Percentiles rank a stretch among this genome's conserved stretches.
phyloP scores from a whole-genome alignment of 2,888 invertebrate species.

The Stenurella melanura region DNA sequence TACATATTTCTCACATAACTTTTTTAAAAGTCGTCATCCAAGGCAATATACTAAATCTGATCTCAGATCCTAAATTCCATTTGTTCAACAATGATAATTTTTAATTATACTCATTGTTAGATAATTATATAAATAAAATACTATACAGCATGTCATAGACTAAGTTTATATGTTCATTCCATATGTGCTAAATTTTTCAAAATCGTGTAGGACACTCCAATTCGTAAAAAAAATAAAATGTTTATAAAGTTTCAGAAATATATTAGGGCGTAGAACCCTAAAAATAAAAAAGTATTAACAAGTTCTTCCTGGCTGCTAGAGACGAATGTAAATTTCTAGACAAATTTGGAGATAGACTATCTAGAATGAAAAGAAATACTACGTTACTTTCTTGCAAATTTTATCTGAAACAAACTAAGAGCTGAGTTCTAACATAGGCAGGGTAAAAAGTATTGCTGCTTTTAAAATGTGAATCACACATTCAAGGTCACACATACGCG shows the following conservation, averaged over 20 bases:
- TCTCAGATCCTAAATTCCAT: slow-evolving; percentile 50
- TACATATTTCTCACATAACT: slow-evolving; percentile 47
- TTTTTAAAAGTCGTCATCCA: slow-evolving; percentile 46
- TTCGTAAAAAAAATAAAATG: neutral
- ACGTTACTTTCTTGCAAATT: too few species aligned
- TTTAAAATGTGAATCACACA: too few species aligned
- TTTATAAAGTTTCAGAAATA: neutral
- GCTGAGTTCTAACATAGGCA: too few species aligned
- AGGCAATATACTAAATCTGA: slow-evolving; percentile 45
- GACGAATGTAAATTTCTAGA: too few species aligned
- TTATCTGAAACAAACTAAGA: too few species aligned
- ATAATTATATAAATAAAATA: slow-evolving; percentile 45
- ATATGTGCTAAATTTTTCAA: slow-evolving; percentile 33
- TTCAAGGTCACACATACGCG: too few species aligned
- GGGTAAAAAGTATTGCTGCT: too few species aligned
- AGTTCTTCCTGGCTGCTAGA: too few species aligned
- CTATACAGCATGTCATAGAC: slow-evolving; percentile 46
- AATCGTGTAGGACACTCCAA: neutral
- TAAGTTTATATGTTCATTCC: slow-evolving; percentile 42
- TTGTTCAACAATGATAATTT: slow-evolving; percentile 51
- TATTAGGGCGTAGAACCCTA: neutral
- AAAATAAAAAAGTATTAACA: neutral
- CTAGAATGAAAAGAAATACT: too few species aligned
- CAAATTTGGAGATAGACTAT: too few species aligned
- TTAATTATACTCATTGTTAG: slow-evolving; percentile 48